Evolutionary conservation across 2,113 vertebrate genomes (phyloP), one percentile per base, ranked within the genome.

Genomic region (Anoura caudifer): DNA sequence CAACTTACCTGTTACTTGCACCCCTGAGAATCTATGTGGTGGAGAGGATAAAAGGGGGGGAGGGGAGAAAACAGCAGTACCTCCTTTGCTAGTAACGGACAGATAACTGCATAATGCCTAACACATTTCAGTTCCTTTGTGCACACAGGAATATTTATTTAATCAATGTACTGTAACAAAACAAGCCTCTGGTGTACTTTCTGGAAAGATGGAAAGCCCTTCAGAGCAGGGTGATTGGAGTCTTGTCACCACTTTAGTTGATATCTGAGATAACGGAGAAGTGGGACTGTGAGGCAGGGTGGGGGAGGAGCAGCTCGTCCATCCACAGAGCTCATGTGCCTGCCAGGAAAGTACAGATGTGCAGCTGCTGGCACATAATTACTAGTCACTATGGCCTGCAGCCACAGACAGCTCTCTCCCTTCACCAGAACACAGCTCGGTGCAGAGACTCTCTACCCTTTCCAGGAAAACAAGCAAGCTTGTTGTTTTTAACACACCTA

Each of bases 111-210:
- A 94, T 63, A 97, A 89, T 80, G 93, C 95, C 94, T 96, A 97
- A 97, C 97, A 96, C 95, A 98, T 96, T 98, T 97, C 97, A 94
- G 92, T 94, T 98, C 97, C 97, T 98, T 96, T 98, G 97, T 98
- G 97, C 96, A 96, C 97, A 95, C 63, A 98, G 97, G 97, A 98
- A 98, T 98, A 98, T 98, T 98, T 98, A 98, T 97, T 98, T 98
- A 98, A 98, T 97, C 98, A 98, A 98, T 97, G 98, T 89, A 97
- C 97, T 98, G 97, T 97, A 98, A 97, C 98, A 98, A 98, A 98
- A 98, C 97, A 98, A 97, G 98, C 96, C 98, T 98, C 98, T 97
- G 95, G 98, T 97, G 97, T 97, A 96, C 95, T 98, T 98, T 98
- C 93, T 97, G 97, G 83, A 73, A 98, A 97, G 97, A 98, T 9